Evolutionary conservation across 2,888 invertebrate genomes (phyloP), one percentile per base, ranked within the genome.

Genomic region (Myopa testacea): DNA sequence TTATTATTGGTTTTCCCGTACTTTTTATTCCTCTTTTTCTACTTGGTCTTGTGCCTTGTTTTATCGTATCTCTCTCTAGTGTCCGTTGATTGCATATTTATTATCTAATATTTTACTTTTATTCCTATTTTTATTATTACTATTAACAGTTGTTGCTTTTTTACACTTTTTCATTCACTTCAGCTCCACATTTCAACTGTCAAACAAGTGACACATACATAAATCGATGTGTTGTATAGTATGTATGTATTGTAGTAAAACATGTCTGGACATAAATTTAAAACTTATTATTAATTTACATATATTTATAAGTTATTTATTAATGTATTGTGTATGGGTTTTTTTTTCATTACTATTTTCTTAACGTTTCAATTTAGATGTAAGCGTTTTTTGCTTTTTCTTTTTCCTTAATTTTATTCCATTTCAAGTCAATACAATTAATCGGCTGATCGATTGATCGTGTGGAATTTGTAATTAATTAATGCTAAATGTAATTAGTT

Each of bases 201-300:
- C 26, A 26, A 26, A 26, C 26, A 26, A 26, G 26, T 26, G 26
- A 26, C 26, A 26, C 26, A 26, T 26, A 26, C 26, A 26, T 26
- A 26, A 26, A 26, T 26, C 26, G 26, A 26, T 26, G 26, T 26
- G 26, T 26, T 26, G 26, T 40, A n/a, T n/a, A n/a, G 60, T 72
- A 34, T 40, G 38, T 70, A 52, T 52, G 19, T 19, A 14, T 52
- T 52, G 5, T 26, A 62, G 62, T 73, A 62, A 73, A 40, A n/a
- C 73, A 62, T 63, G 73, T 73, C 73, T 73, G 62, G 73, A 62
- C 73, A 62, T 62, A 73, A 73, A 73, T 73, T 60, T 38, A 45
- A 73, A 73, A 19, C 19, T 45, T 45, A 63, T 73, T 73, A 62
- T 62, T 45, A 73, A 73, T 73, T 62, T 62, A 45, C 73, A 73